phyloP scores from a whole-genome alignment of 2,797 vertebrate genomes.

The Spinibarbus caldwelli region DNA sequence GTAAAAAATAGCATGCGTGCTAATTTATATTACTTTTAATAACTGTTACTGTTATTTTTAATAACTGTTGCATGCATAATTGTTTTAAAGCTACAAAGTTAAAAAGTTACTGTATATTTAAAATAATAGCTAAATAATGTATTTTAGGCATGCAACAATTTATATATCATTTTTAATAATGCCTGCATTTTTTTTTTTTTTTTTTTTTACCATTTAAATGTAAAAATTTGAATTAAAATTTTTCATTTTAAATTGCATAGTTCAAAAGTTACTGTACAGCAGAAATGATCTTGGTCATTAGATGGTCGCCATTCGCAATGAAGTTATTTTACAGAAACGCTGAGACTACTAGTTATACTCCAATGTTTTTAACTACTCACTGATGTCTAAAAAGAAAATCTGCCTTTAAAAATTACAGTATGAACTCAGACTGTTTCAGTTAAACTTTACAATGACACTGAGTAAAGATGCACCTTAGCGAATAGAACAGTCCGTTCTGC shows the following conservation, averaged over 20 bases:
- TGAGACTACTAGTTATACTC: background rate
- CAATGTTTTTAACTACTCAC: background rate
- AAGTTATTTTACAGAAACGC: background rate
- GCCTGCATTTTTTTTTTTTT: no score
- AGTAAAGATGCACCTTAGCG: slow-evolving; percentile 6
- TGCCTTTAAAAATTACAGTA: background rate
- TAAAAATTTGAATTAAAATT: background rate
- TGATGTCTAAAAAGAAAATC: background rate
- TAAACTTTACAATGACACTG: background rate
- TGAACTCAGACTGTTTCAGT: slow-evolving; percentile 9
- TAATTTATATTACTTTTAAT: background rate
- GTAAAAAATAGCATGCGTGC: background rate
- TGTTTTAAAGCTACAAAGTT: no score
- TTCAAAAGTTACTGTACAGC: background rate
- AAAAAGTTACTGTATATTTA: no score
- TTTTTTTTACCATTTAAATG: no score
- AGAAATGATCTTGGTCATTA: background rate
- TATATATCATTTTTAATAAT: background rate
- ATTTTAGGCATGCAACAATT: no score
- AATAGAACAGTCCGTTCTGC: slow-evolving; percentile 20
- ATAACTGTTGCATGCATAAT: no score
- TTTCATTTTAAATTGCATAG: background rate
- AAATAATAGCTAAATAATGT: no score
- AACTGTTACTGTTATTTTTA: background rate
- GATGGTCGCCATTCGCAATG: background rate